These are phyloP conservation scores for Mandrillus leucophaeus DNA, from an alignment of 2,113 vertebrate species.

Conservation along the genomic window DNA sequence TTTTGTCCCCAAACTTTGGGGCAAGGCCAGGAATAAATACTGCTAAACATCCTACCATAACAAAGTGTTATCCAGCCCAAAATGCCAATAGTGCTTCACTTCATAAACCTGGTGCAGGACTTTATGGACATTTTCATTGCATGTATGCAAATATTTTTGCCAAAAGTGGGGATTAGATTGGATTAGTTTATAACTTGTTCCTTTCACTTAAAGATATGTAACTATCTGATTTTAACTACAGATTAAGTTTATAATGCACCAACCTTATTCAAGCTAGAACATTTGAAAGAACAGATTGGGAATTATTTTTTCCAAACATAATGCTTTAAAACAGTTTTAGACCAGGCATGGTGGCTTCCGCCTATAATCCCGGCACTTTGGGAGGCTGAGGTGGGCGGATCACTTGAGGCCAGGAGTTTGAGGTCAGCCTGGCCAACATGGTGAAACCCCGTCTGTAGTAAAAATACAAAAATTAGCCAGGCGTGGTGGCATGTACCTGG, in stretches of 20 bases:
- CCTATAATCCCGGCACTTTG: no score
- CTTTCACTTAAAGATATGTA: not conserved
- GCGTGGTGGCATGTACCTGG: no score
- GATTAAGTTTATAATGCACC: not conserved
- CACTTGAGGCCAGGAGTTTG: no score
- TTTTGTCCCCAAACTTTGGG: not conserved
- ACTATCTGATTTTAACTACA: not conserved
- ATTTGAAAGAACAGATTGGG: not conserved
- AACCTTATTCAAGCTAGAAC: not conserved
- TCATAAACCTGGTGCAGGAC: not conserved
- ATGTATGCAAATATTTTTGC: not conserved
- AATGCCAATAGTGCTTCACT: not conserved
- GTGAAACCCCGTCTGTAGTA: no score
- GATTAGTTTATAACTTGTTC: not conserved
- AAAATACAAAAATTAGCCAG: no score
- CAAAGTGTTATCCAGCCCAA: not conserved
- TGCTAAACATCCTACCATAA: not conserved
- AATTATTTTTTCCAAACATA: conserved; percentile 33
- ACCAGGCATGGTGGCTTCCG: no score
- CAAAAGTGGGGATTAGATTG: not conserved
- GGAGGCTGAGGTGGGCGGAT: no score
- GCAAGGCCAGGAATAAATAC: not conserved
- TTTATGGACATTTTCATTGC: not conserved
- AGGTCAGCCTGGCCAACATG: no score
- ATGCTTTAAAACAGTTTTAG: not conserved